phyloP scores from a whole-genome alignment of 2,888 invertebrate species.

The Lydus trimaculatus region DNA sequence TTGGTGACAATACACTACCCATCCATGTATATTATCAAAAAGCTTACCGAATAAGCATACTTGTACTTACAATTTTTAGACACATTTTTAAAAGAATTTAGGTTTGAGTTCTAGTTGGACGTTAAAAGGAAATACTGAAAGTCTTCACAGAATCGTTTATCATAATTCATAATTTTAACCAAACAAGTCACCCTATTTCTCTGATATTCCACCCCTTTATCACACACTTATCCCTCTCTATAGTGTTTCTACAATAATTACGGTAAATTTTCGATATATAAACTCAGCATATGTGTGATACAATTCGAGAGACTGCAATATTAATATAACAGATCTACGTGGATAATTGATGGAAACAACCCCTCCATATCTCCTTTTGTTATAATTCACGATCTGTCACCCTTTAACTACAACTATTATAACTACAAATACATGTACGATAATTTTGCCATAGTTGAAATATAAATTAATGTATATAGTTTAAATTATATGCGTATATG shows the following conservation, averaged over 20 bases:
- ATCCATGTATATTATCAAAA: too few species aligned
- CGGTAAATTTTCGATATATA: not conserved
- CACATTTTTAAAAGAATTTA: too few species aligned
- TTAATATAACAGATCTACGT: slow-evolving; percentile 34
- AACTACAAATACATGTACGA: not conserved
- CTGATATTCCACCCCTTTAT: too few species aligned
- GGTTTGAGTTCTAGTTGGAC: too few species aligned
- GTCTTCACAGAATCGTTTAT: too few species aligned
- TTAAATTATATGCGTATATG: not conserved
- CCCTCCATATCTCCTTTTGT: not conserved
- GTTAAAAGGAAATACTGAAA: too few species aligned
- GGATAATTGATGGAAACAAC: slow-evolving; percentile 41
- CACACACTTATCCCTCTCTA: not conserved
- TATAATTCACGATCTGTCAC: slow-evolving; percentile 4
- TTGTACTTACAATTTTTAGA: too few species aligned
- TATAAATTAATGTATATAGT: not conserved
- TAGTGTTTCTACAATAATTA: not conserved
- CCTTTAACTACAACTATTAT: not conserved
- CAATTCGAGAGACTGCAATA: not conserved
- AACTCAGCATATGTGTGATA: slow-evolving; percentile 5
- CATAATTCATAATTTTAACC: too few species aligned
- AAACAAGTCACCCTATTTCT: too few species aligned
- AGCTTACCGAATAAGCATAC: too few species aligned
- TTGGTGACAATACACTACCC: too few species aligned
- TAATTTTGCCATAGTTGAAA: slow-evolving; percentile 1